Conservation (phyloP, 2,797 vertebrate genomes). For the Myiotriccus ornatus region DNA sequence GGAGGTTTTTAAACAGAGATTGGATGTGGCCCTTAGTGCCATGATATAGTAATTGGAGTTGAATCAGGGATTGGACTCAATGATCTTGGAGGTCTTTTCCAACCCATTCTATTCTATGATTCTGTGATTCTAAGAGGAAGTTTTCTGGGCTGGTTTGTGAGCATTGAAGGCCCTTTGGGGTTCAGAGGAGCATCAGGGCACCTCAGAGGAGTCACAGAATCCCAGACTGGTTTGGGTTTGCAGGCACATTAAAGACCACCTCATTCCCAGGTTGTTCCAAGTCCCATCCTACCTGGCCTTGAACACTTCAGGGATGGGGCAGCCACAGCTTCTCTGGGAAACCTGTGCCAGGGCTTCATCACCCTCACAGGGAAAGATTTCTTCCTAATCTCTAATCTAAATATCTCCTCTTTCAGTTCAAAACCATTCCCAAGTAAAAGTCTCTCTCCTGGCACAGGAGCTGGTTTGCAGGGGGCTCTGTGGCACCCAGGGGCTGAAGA, state of each 20-base stretch:
- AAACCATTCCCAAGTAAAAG: background rate
- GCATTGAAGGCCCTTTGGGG: background rate
- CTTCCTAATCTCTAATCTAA: background rate
- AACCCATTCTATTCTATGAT: no score
- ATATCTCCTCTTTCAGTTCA: background rate
- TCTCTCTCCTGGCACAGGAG: background rate
- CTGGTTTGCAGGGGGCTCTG: background rate
- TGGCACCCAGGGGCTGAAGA: background rate
- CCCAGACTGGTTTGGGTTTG: background rate
- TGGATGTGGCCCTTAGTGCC: no score
- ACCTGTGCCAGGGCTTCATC: background rate
- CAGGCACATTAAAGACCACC: background rate
- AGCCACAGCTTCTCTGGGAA: background rate
- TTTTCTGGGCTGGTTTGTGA: background rate
- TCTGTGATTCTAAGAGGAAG: rapidly evolving
- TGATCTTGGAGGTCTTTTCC: no score
- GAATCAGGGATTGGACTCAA: no score
- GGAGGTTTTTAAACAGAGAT: no score
- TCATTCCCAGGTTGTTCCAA: background rate
- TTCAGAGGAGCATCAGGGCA: background rate
- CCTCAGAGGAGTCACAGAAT: background rate
- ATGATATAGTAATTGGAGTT: no score
- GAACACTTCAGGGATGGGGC: background rate
- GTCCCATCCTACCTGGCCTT: background rate
- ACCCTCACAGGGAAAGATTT: background rate